These are phyloP conservation scores for Myrmecobius fasciatus DNA, from an alignment of 2,113 vertebrate species.

Conservation along the genomic window DNA sequence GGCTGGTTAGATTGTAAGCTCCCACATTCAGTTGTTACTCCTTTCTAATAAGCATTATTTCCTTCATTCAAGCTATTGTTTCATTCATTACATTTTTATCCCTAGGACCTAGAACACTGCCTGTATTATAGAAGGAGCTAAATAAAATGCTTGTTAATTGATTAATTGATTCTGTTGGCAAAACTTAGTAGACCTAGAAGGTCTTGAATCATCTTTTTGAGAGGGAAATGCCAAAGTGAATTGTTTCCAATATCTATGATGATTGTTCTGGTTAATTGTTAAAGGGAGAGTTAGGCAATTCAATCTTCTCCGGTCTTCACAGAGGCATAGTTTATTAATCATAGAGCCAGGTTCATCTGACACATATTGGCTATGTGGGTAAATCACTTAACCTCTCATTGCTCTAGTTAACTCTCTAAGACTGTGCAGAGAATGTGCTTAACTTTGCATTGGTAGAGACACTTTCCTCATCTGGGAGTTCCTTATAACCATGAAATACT, in stretches of 20 bases:
- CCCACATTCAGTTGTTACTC: too few relatives aligned
- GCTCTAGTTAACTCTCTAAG: not conserved
- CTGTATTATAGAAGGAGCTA: not conserved
- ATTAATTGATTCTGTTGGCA: not conserved
- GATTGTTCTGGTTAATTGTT: not conserved
- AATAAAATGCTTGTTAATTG: not conserved
- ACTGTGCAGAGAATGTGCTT: not conserved
- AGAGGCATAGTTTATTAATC: not conserved
- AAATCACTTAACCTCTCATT: not conserved
- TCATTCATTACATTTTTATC: too few relatives aligned
- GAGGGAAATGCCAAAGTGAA: not conserved
- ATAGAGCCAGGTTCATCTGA: not conserved
- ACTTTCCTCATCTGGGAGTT: not conserved
- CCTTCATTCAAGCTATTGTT: too few relatives aligned
- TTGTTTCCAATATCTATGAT: not conserved
- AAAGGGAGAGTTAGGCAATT: not conserved
- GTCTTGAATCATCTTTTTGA: not conserved
- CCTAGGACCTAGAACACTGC: too few relatives aligned
- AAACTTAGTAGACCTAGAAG: not conserved
- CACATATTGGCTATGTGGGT: not conserved
- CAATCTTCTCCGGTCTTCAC: not conserved
- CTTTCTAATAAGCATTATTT: too few relatives aligned
- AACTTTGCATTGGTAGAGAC: not conserved
- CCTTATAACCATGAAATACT: not conserved
- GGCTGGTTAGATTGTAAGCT: too few relatives aligned